phyloP scores from a whole-genome alignment of 30 jellyfish, hydroid and myxozoan species.

The Cassiopea andromeda region DNA sequence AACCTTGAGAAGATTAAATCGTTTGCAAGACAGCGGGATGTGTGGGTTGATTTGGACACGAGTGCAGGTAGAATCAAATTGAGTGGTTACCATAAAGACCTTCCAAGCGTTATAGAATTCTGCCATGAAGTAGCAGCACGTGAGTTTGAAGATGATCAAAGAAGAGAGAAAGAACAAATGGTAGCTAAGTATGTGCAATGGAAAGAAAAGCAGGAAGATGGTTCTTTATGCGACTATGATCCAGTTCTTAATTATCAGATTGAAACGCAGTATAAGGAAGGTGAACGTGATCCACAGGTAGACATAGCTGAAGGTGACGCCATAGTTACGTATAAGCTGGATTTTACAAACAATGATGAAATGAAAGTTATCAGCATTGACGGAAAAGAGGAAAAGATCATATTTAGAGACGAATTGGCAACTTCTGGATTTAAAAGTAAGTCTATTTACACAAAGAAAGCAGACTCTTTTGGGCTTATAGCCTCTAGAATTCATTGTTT shows the following conservation, averaged over 20 bases:
- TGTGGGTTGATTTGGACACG: slow-evolving; percentile 7
- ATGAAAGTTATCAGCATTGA: not conserved
- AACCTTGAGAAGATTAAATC: not conserved
- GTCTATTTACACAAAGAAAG: not conserved
- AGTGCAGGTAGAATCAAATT: slow-evolving; percentile 12
- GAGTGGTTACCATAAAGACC: slow-evolving; percentile 27
- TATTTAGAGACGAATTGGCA: slow-evolving; percentile 20
- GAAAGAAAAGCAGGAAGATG: slow-evolving; percentile 28
- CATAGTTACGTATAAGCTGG: not conserved
- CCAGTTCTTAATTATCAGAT: slow-evolving; percentile 13
- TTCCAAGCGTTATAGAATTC: not conserved
- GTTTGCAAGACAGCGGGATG: slow-evolving; percentile 30
- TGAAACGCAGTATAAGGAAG: slow-evolving; percentile 13
- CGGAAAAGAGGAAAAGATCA: not conserved
- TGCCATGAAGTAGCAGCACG: not conserved
- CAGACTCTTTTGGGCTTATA: no score
- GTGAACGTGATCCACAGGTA: not conserved
- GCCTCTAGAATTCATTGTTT: no score
- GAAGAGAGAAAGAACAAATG: slow-evolving; percentile 8
- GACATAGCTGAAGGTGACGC: slow-evolving; percentile 15
- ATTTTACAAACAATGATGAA: not conserved
- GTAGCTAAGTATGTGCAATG: slow-evolving; percentile 32
- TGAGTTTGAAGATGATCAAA: not conserved
- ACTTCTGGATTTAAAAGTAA: not conserved
- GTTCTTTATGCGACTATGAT: not conserved